phyloP scores from a whole-genome alignment of 2,888 invertebrate species.

The Hybos culiciformis region DNA sequence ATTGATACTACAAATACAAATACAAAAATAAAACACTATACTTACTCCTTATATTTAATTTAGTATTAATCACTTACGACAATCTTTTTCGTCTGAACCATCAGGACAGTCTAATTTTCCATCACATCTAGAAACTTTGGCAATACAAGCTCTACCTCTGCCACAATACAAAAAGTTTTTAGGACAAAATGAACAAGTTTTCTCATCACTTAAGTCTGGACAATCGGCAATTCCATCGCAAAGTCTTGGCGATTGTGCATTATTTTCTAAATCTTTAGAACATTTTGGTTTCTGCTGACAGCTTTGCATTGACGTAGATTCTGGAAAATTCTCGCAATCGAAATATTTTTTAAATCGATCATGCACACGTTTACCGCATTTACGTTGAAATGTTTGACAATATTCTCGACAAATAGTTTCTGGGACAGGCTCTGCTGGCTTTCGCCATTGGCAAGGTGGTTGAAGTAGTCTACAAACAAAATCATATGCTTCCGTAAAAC shows the following conservation, averaged over 20 bases:
- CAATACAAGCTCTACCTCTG: conserved; percentile 59
- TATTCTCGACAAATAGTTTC: conserved; percentile 55
- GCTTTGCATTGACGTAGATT: conserved; percentile 57
- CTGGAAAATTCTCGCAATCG: conserved; percentile 67
- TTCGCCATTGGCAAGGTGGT: conserved; percentile 58
- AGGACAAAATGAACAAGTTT: conserved; percentile 63
- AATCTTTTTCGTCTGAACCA: conserved; percentile 73
- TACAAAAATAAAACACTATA: conserved; percentile 13
- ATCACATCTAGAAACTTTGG: conserved; percentile 58
- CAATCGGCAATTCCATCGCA: conserved; percentile 83
- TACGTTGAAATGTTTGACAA: conserved; percentile 70
- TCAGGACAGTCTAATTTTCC: conserved; percentile 73
- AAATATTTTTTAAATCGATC: conserved; percentile 55
- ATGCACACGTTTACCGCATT: conserved; percentile 64
- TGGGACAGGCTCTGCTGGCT: conserved; percentile 40
- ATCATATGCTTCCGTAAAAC: conserved; percentile 75
- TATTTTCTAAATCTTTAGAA: conserved; percentile 54
- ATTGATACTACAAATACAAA: conserved; percentile 66
- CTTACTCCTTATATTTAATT: not conserved
- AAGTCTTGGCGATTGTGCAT: conserved; percentile 60
- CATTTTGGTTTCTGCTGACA: conserved; percentile 75
- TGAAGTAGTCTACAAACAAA: conserved; percentile 79
- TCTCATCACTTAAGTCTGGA: conserved; percentile 69
- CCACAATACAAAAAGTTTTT: conserved; percentile 65
- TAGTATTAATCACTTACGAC: conserved; percentile 47